Percentiles rank a stretch among this genome's conserved stretches.
Conservation (phyloP, 2,797 vertebrate genomes). For the Sebastes reedi region DNA sequence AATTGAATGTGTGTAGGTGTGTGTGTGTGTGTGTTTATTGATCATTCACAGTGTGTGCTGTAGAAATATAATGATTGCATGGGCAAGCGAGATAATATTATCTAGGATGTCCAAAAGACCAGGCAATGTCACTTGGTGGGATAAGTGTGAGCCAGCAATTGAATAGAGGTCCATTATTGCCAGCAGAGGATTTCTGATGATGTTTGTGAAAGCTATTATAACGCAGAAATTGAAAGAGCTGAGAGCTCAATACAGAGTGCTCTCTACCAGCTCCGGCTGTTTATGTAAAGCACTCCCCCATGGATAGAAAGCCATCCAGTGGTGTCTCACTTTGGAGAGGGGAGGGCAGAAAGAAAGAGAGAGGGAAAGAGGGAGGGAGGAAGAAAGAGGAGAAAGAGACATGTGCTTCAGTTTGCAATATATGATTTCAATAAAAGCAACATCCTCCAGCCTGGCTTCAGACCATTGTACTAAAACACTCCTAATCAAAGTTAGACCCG, state of each 20-base stretch:
- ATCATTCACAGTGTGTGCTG: constrained; percentile 38
- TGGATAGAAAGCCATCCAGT: constrained; percentile 39
- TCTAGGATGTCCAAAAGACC: constrained; percentile 61
- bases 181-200: constrained; percentile 72
- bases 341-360: neutral
- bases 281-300: constrained; percentile 61
- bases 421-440: constrained; percentile 14
- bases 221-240: constrained; percentile 71
- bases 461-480: neutral
- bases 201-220: constrained; percentile 78
- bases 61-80: constrained; percentile 63
- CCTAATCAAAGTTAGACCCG: constrained; percentile 12
- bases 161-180: constrained; percentile 73
- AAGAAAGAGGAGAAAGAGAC: neutral
- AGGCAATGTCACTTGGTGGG: constrained; percentile 52
- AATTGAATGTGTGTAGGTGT: neutral
- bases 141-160: constrained; percentile 57
- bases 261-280: constrained; percentile 52
- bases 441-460: neutral
- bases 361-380: neutral
- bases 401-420: constrained; percentile 24
- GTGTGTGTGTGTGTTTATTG: constrained; percentile 37
- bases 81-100: constrained; percentile 61
- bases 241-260: constrained; percentile 56
- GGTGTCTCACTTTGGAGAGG: constrained; percentile 30